phyloP scores from a whole-genome alignment of 2,888 invertebrate genomes.

The Platynereis dumerilii region DNA sequence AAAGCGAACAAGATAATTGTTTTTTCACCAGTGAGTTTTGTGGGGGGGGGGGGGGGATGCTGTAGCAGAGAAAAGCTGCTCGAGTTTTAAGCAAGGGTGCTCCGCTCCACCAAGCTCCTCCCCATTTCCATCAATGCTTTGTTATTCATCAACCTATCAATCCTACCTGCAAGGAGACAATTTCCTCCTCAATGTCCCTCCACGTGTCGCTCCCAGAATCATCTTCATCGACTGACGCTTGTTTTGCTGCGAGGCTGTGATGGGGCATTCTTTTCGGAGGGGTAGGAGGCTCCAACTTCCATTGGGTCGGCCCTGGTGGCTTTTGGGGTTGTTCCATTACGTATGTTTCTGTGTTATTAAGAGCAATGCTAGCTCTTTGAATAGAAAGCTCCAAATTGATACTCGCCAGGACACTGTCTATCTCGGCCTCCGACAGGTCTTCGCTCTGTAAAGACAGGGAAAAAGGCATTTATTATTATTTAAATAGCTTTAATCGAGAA shows the following conservation, averaged over 20 bases:
- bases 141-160: too few relatives aligned
- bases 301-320: background rate
- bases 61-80: too few relatives aligned
- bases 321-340: background rate
- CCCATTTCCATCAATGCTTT: too few relatives aligned
- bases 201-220: background rate
- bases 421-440: conserved; percentile 29
- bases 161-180: background rate
- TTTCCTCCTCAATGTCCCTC: conserved; percentile 3
- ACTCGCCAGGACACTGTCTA: conserved; percentile 28
- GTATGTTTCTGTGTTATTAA: conserved; percentile 17
- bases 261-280: background rate
- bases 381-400: conserved; percentile 34
- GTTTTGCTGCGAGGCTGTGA: background rate
- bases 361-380: conserved; percentile 29
- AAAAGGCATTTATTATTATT: too few relatives aligned
- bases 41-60: too few relatives aligned
- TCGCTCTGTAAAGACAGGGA: conserved; percentile 24
- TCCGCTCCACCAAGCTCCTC: too few relatives aligned
- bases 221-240: background rate
- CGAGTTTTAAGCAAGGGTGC: too few relatives aligned
- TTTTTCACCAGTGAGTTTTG: too few relatives aligned
- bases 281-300: background rate
- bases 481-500: too few relatives aligned
- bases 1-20: too few relatives aligned